Evolutionary conservation across 2,113 vertebrate genomes (phyloP).

Genomic region (Hippopotamus amphibius): DNA sequence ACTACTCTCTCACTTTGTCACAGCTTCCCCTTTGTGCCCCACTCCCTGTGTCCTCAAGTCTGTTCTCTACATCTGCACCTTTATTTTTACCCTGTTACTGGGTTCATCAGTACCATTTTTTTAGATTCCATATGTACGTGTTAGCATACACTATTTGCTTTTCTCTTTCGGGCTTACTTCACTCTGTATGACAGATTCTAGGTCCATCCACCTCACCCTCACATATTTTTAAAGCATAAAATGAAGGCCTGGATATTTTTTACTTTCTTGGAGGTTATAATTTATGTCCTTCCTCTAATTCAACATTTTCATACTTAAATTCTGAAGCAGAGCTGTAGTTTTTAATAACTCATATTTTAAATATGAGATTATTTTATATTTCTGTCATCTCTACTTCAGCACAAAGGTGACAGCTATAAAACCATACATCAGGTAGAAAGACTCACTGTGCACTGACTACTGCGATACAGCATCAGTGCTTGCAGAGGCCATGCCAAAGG

Average conservation of each 20-base stretch:
- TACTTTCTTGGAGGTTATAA: constrained; percentile 23
- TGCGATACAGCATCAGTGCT: not conserved
- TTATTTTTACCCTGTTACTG: no score
- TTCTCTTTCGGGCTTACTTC: no score
- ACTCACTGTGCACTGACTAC: not conserved
- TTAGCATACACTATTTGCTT: no score
- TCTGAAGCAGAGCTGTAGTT: constrained; percentile 12
- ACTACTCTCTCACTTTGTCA: no score
- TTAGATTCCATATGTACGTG: no score
- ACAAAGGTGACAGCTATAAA: not conserved
- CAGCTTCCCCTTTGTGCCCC: no score
- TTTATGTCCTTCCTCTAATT: constrained; percentile 26
- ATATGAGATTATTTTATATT: not conserved
- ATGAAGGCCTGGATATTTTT: constrained; percentile 46
- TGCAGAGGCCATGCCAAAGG: not conserved
- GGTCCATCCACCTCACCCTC: not conserved
- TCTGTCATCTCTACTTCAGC: constrained; percentile 5
- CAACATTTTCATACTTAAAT: constrained; percentile 51
- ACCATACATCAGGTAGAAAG: not conserved
- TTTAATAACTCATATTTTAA: constrained; percentile 43
- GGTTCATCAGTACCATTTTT: no score
- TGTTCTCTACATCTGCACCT: no score
- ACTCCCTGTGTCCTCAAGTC: no score
- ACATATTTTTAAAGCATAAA: constrained; percentile 54
- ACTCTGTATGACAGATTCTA: no score